These are phyloP conservation scores for Galaxea fascicularis DNA, from an alignment of 92 coral and sea anemone genomes.

Conservation along the genomic window DNA sequence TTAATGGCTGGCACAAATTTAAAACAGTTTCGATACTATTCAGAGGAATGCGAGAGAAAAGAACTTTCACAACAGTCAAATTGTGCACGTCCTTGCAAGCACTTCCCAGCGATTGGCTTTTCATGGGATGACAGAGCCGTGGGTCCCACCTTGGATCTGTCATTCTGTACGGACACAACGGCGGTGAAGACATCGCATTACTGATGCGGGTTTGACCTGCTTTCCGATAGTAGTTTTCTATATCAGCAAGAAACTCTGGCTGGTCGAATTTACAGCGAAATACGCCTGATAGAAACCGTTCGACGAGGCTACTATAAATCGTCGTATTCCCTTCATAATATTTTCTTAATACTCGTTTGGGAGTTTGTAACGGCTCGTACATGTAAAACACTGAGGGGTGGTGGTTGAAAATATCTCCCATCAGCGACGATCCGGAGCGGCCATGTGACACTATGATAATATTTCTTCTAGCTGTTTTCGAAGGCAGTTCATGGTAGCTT, in stretches of 20 bases:
- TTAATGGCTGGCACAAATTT: conserved; percentile 5
- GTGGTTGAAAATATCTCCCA: conserved; percentile 37
- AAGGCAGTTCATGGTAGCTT: neutral
- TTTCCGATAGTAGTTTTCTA: conserved; percentile 15
- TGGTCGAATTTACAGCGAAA: conserved; percentile 42
- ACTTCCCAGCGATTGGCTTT: conserved; percentile 4
- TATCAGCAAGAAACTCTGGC: neutral
- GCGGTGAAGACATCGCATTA: conserved; percentile 31
- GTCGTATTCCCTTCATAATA: neutral
- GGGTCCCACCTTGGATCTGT: conserved; percentile 53
- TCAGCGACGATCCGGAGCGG: conserved; percentile 44
- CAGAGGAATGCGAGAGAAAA: conserved; percentile 29
- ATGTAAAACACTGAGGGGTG: conserved; percentile 51
- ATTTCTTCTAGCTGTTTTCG: conserved; percentile 4
- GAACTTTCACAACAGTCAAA: conserved; percentile 30
- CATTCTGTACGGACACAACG: conserved; percentile 31
- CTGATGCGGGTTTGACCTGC: conserved; percentile 23
- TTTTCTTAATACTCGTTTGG: neutral
- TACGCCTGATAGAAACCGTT: conserved; percentile 6
- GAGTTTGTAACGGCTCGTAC: conserved; percentile 56
- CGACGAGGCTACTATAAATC: neutral
- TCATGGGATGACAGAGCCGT: conserved; percentile 28
- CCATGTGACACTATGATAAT: conserved; percentile 44
- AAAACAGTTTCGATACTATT: conserved; percentile 6
- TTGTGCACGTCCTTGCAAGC: conserved; percentile 23